Evolutionary conservation across 2,113 vertebrate genomes (phyloP).

Genomic region (Sceloporus undulatus): DNA sequence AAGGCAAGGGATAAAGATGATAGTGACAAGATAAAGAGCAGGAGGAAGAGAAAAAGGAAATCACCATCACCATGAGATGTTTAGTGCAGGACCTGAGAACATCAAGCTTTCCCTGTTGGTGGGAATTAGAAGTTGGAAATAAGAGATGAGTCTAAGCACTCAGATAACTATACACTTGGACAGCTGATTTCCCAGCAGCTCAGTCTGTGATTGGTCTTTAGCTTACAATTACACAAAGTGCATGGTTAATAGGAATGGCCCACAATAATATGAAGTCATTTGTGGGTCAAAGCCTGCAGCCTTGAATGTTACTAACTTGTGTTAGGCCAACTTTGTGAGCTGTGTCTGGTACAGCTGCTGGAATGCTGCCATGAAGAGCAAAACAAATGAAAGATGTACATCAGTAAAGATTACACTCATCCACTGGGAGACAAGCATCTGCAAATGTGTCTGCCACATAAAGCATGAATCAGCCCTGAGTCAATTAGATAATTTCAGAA

Average conservation of each 20-base stretch:
- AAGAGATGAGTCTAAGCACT: too few relatives aligned
- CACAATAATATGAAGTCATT: neutral
- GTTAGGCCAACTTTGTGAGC: neutral
- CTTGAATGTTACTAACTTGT: neutral
- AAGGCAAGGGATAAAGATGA: too few relatives aligned
- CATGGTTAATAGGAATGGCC: neutral
- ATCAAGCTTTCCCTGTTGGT: too few relatives aligned
- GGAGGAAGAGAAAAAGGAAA: too few relatives aligned
- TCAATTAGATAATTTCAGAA: slow-evolving; percentile 34
- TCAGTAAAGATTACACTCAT: slow-evolving; percentile 19
- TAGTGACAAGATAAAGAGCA: too few relatives aligned
- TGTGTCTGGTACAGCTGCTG: neutral
- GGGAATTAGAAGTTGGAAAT: too few relatives aligned
- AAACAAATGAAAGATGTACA: slow-evolving; percentile 15
- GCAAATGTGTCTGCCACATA: neutral
- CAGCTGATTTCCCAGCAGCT: too few relatives aligned
- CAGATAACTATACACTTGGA: too few relatives aligned
- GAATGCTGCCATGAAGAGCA: neutral
- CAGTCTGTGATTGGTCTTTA: too few relatives aligned
- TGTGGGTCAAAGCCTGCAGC: neutral
- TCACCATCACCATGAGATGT: too few relatives aligned
- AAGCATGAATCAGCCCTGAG: neutral
- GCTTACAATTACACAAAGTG: too few relatives aligned
- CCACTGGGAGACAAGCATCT: slow-evolving; percentile 1
- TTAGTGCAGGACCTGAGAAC: too few relatives aligned